phyloP scores from a whole-genome alignment of 2,888 invertebrate species.

The Drosophila meridionalis region DNA sequence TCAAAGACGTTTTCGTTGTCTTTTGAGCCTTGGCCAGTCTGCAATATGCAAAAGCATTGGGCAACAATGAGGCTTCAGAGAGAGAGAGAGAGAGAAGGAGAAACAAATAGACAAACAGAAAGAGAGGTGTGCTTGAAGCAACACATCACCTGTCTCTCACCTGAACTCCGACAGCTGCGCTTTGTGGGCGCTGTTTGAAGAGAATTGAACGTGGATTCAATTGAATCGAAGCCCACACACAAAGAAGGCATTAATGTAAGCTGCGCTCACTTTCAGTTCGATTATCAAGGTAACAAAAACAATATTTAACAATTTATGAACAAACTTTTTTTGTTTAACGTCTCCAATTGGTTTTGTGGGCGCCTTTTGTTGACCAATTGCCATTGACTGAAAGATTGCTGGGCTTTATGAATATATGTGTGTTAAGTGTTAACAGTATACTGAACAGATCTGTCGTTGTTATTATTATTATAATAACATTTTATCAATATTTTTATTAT shows the following conservation, averaged over 20 bases:
- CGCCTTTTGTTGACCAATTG: conserved; percentile 6
- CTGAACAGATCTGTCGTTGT: conserved; percentile 5
- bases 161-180: not conserved
- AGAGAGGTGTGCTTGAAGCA: not conserved
- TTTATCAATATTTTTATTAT: not conserved
- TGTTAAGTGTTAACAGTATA: conserved; percentile 23
- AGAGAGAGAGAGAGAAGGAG: no score
- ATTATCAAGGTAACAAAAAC: conserved; percentile 34
- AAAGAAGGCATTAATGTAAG: not conserved
- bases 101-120: not conserved
- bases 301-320: conserved; percentile 20
- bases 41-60: conserved; percentile 35
- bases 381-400: not conserved
- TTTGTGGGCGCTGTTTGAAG: not conserved
- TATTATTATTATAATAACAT: not conserved
- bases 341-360: conserved; percentile 11
- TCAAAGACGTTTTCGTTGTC: not conserved
- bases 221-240: conserved; percentile 33
- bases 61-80: conserved; percentile 15
- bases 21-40: not conserved
- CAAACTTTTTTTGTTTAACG: conserved; percentile 15
- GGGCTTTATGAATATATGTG: not conserved
- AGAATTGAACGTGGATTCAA: conserved; percentile 44
- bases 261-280: conserved; percentile 13
- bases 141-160: conserved; percentile 2